Conservation (phyloP, 1,140 invertebrate species). For the Drosophila watanabei region DNA sequence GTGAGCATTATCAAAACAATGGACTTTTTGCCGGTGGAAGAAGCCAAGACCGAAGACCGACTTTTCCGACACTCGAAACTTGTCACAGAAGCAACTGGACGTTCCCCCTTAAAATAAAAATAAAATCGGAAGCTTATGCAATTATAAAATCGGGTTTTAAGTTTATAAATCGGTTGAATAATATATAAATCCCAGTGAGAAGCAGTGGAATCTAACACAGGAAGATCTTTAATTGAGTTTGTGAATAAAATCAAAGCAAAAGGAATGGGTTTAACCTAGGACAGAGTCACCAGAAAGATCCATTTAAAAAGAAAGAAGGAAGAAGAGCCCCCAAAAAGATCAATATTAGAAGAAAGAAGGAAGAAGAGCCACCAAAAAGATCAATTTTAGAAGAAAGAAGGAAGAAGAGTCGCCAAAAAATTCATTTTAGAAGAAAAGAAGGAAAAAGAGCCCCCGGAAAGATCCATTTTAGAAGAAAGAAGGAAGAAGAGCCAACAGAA, state of each 20-base stretch:
- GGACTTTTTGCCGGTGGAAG: background rate
- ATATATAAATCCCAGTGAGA: background rate
- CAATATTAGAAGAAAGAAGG: background rate
- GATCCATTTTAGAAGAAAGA: background rate
- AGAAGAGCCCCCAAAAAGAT: slow-evolving; percentile 37
- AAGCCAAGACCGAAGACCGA: slow-evolving; percentile 2
- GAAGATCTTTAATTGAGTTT: background rate
- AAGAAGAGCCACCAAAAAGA: slow-evolving; percentile 37
- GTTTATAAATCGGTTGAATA: no score
- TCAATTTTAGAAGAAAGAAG: background rate
- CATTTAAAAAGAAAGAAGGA: background rate
- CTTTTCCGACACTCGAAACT: background rate
- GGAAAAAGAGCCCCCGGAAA: slow-evolving; percentile 33
- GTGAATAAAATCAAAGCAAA: background rate
- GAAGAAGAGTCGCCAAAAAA: slow-evolving; percentile 37
- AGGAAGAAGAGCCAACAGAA: slow-evolving; percentile 34
- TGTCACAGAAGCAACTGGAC: background rate
- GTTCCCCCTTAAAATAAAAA: background rate
- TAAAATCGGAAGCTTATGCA: background rate
- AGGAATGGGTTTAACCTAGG: background rate
- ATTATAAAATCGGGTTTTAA: no score
- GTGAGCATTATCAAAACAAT: slow-evolving; percentile 7
- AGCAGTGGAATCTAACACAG: no score
- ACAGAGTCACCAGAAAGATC: slow-evolving; percentile 43
- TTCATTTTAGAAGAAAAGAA: background rate